phyloP scores from a whole-genome alignment of 2,888 invertebrate species.

The Sphinx pinastri region DNA sequence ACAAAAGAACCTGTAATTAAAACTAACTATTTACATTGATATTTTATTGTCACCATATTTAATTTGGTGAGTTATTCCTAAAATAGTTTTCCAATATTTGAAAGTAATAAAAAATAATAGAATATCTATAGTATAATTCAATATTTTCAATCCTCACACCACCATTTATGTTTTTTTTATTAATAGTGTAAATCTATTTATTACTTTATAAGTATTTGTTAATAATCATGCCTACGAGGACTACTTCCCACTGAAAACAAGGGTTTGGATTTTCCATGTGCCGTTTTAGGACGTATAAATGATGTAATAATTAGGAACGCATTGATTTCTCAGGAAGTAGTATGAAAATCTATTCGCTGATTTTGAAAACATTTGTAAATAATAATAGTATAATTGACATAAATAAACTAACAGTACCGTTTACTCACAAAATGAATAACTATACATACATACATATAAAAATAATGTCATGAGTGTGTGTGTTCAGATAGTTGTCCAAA shows the following conservation, averaged over 20 bases:
- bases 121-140: constrained; percentile 4
- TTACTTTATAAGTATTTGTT: constrained; percentile 23
- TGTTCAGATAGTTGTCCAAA: constrained; percentile 6
- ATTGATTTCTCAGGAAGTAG: not conserved
- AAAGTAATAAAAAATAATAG: constrained; percentile 19
- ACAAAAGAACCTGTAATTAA: constrained; percentile 56
- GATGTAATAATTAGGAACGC: not conserved
- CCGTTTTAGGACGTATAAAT: not conserved
- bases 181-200: constrained; percentile 14
- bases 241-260: constrained; percentile 47
- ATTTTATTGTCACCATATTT: constrained; percentile 81
- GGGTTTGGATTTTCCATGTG: constrained; percentile 27
- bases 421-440: not conserved
- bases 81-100: constrained; percentile 14
- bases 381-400: not conserved
- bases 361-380: not conserved
- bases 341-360: not conserved
- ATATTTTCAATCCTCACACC: not conserved
- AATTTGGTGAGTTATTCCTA: constrained; percentile 65
- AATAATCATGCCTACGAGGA: constrained; percentile 40
- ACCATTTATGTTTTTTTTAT: constrained; percentile 10
- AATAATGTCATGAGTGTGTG: not conserved
- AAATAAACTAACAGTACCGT: constrained; percentile 4
- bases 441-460: not conserved
- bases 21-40: constrained; percentile 79